phyloP scores from a whole-genome alignment of 2,888 invertebrate species.

The Lasioglossum figueresi region DNA sequence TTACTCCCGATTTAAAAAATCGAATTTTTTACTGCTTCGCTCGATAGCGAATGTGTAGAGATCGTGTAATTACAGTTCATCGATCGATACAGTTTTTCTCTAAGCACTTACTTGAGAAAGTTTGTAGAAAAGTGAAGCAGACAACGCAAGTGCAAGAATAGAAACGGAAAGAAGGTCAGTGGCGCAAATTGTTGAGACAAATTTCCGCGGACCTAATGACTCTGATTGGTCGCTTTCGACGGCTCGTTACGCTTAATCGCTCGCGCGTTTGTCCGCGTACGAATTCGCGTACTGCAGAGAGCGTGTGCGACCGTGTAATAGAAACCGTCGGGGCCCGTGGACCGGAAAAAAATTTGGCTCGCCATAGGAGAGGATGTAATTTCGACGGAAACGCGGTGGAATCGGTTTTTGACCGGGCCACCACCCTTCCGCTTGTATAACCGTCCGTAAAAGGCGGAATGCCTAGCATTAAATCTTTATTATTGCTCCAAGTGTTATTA shows the following conservation, averaged over 20 bases:
- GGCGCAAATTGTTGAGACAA: not conserved
- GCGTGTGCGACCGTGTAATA: not conserved
- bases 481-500: slow-evolving; percentile 56
- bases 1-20: not conserved
- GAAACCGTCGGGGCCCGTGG: not conserved
- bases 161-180: not conserved
- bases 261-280: not conserved
- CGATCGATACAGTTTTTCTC: no score
- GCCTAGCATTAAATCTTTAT: slow-evolving; percentile 58
- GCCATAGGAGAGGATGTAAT: slow-evolving; percentile 20
- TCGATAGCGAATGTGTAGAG: not conserved
- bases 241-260: not conserved
- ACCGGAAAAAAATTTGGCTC: slow-evolving; percentile 12
- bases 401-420: slow-evolving; percentile 43
- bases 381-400: slow-evolving; percentile 33
- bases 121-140: not conserved
- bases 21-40: not conserved
- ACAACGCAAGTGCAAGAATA: not conserved
- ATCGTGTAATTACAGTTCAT: no score
- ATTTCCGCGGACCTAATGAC: not conserved
- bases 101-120: no score
- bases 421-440: slow-evolving; percentile 16
- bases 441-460: slow-evolving; percentile 31
- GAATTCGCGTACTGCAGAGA: not conserved
- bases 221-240: not conserved